phyloP scores from a whole-genome alignment of 2,797 vertebrate genomes.

The Psittacula derbiana region DNA sequence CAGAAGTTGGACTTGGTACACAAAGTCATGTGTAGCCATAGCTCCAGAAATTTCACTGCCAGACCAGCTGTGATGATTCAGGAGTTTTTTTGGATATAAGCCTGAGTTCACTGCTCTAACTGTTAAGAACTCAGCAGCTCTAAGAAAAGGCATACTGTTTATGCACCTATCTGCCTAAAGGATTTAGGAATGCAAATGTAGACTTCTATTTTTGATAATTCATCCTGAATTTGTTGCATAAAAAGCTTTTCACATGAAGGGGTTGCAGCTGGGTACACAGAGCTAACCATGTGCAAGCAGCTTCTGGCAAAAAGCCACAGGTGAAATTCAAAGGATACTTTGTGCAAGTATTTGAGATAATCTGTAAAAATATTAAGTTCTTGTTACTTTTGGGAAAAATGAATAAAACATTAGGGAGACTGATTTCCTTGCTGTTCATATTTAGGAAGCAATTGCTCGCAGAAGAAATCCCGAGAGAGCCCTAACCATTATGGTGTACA shows the following conservation, averaged over 20 bases:
- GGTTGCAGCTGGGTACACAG: constrained; percentile 40
- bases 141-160: not conserved
- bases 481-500: not conserved
- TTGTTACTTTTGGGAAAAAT: not conserved
- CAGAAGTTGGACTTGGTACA: not conserved
- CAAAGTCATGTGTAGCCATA: not conserved
- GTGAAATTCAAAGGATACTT: not conserved
- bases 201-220: not conserved
- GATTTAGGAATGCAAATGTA: not conserved
- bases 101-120: not conserved
- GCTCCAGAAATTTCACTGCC: not conserved
- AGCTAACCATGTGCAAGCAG: not conserved
- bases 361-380: not conserved
- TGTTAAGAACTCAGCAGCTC: not conserved
- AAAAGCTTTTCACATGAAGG: not conserved
- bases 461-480: not conserved
- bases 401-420: not conserved
- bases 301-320: not conserved
- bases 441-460: not conserved
- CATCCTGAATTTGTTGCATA: not conserved
- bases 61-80: not conserved
- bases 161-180: not conserved
- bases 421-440: not conserved
- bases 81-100: not conserved
- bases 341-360: not conserved